Evolutionary conservation across 1,140 invertebrate genomes (phyloP), one percentile per base, ranked within the genome.

Genomic region (Melipona quadrifasciata): DNA sequence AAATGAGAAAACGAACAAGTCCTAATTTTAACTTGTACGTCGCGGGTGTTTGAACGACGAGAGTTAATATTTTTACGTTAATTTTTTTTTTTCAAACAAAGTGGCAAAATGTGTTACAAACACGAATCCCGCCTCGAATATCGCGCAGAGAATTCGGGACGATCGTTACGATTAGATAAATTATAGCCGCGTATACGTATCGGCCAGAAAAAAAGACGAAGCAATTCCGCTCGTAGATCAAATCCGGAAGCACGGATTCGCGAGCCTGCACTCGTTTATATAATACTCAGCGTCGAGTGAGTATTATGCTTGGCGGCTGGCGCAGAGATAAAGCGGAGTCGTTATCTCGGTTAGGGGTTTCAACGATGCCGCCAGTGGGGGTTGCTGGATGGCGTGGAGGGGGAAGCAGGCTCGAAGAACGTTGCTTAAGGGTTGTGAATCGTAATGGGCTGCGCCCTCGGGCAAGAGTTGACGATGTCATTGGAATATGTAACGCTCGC

Each of bases 281-380:
- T 84, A 84, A 80, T 84, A 80, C 83, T 84, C 83, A 47, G 47
- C 67, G 85, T 84, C 81, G 74, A 84, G 81, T 84, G 82, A 84
- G 85, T 85, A 82, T 85, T 82, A 87, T 86, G 72, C 74, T 80
- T 57, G 80, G 87, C 84, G 84, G 87, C 80, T 88, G 80, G 84
- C 77, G 70, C 70, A 78, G 84, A 88, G 87, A 88, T 88, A 88
- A 88, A 88, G 80, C 74, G 76, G 77, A 86, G 84, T 88, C 87
- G 87, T 88, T 88, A 88, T 86, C 84, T 86, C 84, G 84, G 84
- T 85, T 87, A 87, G 86, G 84, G 87, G 76, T 80, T 80, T 67
- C 81, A 80, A 73, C 74, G 76, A 47, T 58, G 80, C 61, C 80
- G 57, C n/a, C 65, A 27, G 58, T 61, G 67, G 79, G 82, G 67